A percentile compares a stretch with the other conserved stretches of the same genome.
Evolutionary conservation across 2,113 vertebrate species (phyloP).

Genomic region (zebrafish (Danio rerio)): GRCz12tu NC_133176.1:39571501-39572000

Average conservation of each 20-base stretch:
- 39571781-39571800: background rate
- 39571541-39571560: background rate
- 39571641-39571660: too few relatives aligned
- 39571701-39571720: too few relatives aligned
- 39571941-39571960: conserved; percentile 79
- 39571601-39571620: background rate
- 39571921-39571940: conserved; percentile 87
- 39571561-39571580: background rate
- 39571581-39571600: background rate
- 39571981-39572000: conserved; percentile 61
- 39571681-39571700: too few relatives aligned
- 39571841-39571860: conserved; percentile 54
- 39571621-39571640: background rate
- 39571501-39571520: conserved; percentile 78
- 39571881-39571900: conserved; percentile 78
- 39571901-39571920: conserved; percentile 75
- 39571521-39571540: conserved; percentile 53
- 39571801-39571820: background rate
- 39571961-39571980: conserved; percentile 68
- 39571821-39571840: conserved; percentile 21
- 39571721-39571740: too few relatives aligned
- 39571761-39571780: background rate
- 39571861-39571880: conserved; percentile 66
- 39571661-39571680: too few relatives aligned
- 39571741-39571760: background rate